Base-by-base conservation (phyloP, 2,113 vertebrate species). In the Delphinapterus leucas region DNA sequence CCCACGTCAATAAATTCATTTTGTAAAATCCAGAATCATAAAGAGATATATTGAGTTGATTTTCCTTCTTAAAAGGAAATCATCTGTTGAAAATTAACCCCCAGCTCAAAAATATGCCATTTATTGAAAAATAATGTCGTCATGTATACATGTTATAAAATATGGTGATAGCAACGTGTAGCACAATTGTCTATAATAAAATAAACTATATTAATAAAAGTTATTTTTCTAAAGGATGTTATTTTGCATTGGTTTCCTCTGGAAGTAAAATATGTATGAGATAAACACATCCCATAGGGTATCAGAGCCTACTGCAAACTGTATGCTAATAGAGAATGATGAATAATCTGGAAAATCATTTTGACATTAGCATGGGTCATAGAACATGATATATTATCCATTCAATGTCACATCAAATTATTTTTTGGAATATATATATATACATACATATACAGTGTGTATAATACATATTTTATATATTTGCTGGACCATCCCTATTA, bases 21-120 rank as follows among this genome's bases (percentile, higher is more conserved):
- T 86, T 47, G 26, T 80, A 74, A 97, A 96, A 67, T 38, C 28
- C 9, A 60, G 26, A n/a, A 26, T 63, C 17, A 26, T 85, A 76
- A 44, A 76, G 15, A 88, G 13, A 44, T 33, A 38, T 28, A 53
- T 67, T 90, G 11, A 28, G 8, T 33, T 33, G 10, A 47, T 41
- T 88, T 49, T 41, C 12, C 12, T 44, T 79, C 7, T 18, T 67
- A 53, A 89, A 85, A 87, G 14, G 41, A 85, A 68, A 60, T 0
- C 8, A 60, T 55, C 73, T 90, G 49, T 93, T 88, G 79, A 82
- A 79, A 41, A 31, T 94, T 85, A 90, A 95, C 0, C 1, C 9
- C 14, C 14, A n/a, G 53, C 20, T 76, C 15, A 93, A 88, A 96
- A 73, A 41, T 36, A 23, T 55, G 15, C 8, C 36, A 71, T 44